These are phyloP conservation scores for Drosophila pruinosa DNA, from an alignment of 1,140 invertebrate genomes.

Conservation along the genomic window DNA sequence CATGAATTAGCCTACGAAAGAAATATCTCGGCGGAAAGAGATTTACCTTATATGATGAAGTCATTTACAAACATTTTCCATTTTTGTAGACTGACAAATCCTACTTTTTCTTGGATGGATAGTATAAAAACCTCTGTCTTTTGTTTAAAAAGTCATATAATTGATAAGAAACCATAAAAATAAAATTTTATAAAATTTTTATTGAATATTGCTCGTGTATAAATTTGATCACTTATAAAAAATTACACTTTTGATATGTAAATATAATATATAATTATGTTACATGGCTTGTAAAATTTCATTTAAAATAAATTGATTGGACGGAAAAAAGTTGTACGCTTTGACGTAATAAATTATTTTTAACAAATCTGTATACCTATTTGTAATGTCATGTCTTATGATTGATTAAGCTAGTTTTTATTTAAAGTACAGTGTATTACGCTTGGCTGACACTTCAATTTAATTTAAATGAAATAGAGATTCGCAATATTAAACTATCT, in stretches of 20 bases:
- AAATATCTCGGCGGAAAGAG: too few species aligned
- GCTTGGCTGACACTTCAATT: conserved; percentile 8
- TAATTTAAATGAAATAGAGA: neutral
- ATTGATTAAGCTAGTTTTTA: conserved; percentile 32
- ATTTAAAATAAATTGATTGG: neutral
- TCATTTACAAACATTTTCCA: too few species aligned
- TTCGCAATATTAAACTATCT: conserved; percentile 2
- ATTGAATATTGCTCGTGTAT: conserved; percentile 27
- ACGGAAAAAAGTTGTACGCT: conserved; percentile 21
- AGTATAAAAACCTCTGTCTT: too few species aligned
- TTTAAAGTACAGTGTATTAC: conserved; percentile 10
- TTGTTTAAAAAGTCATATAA: too few species aligned
- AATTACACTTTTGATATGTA: conserved; percentile 7
- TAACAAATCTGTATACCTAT: conserved; percentile 24
- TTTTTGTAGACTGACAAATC: too few species aligned
- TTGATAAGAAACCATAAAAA: neutral
- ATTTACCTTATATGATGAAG: too few species aligned
- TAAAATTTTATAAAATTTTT: conserved; percentile 16
- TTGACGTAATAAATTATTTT: conserved; percentile 7
- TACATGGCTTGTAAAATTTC: conserved; percentile 27
- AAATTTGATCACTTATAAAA: conserved; percentile 25
- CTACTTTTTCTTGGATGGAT: too few species aligned
- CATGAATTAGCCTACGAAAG: too few species aligned
- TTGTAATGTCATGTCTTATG: conserved; percentile 26
- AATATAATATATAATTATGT: conserved; percentile 2